These are phyloP conservation scores for Pachyuromys duprasi DNA, from an alignment of 2,797 vertebrate genomes.

Conservation along the genomic window DNA sequence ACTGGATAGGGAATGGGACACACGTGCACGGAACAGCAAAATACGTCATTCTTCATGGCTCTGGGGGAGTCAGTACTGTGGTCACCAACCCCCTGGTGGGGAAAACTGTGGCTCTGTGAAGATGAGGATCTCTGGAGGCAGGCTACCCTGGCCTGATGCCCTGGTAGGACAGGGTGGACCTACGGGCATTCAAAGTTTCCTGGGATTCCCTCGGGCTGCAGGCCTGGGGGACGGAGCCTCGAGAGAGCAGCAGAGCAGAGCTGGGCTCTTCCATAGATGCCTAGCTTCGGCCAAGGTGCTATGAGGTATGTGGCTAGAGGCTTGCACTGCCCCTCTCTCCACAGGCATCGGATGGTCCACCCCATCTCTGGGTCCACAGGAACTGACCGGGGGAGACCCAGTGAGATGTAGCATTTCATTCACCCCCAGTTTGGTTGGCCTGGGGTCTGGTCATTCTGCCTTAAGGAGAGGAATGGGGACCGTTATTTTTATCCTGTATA, in stretches of 20 bases:
- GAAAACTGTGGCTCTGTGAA: neutral
- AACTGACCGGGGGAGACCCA: slow-evolving; percentile 85
- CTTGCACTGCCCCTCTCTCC: neutral
- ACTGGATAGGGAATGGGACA: neutral
- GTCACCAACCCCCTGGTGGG: neutral
- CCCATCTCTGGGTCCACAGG: slow-evolving; percentile 17
- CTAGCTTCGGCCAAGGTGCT: slow-evolving; percentile 17
- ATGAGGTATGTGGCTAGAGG: neutral
- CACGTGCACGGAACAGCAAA: neutral
- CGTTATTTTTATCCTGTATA: slow-evolving; percentile 82
- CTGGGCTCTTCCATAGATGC: neutral
- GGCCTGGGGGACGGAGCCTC: neutral
- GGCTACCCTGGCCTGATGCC: neutral
- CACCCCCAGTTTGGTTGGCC: slow-evolving; percentile 79
- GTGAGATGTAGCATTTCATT: slow-evolving; percentile 89
- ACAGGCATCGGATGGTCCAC: neutral
- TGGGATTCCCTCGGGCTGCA: neutral
- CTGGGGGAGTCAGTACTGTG: neutral
- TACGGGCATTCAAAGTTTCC: neutral
- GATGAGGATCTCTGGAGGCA: neutral
- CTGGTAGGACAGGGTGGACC: neutral
- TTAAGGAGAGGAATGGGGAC: slow-evolving; percentile 64
- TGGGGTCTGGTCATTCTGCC: slow-evolving; percentile 83
- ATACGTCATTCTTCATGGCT: neutral
- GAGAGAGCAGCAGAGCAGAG: neutral